phyloP scores from a whole-genome alignment of 2,797 vertebrate species.

The Octomys mimax region DNA sequence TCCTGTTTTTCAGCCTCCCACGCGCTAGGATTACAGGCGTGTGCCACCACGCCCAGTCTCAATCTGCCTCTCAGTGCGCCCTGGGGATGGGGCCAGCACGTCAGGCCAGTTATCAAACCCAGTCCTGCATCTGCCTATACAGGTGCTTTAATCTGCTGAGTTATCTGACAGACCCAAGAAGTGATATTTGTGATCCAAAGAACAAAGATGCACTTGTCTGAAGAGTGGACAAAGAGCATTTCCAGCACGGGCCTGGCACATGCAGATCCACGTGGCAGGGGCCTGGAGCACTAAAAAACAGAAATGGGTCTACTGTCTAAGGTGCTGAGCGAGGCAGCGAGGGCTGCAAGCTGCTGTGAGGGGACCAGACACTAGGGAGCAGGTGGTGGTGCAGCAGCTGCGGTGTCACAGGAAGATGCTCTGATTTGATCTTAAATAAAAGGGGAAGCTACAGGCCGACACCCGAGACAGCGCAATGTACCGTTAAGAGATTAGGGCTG shows the following conservation, averaged over 20 bases:
- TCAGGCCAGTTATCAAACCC: too few relatives aligned
- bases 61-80: too few relatives aligned
- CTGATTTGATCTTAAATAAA: neutral
- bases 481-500: slow-evolving; percentile 1
- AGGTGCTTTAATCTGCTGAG: too few relatives aligned
- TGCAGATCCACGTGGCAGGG: neutral
- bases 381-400: neutral
- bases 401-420: neutral
- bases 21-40: too few relatives aligned
- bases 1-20: too few relatives aligned
- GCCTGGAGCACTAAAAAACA: neutral
- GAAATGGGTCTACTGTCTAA: neutral
- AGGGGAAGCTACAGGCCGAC: neutral
- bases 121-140: too few relatives aligned
- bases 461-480: neutral
- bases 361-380: neutral
- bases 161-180: neutral
- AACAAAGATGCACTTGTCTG: neutral
- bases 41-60: too few relatives aligned
- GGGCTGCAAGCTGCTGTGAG: neutral
- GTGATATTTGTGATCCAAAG: neutral
- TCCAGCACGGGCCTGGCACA: neutral
- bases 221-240: neutral
- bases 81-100: too few relatives aligned
- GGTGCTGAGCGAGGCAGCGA: neutral